phyloP scores from a whole-genome alignment of 2,113 vertebrate species.

The Atractosteus spatula region DNA sequence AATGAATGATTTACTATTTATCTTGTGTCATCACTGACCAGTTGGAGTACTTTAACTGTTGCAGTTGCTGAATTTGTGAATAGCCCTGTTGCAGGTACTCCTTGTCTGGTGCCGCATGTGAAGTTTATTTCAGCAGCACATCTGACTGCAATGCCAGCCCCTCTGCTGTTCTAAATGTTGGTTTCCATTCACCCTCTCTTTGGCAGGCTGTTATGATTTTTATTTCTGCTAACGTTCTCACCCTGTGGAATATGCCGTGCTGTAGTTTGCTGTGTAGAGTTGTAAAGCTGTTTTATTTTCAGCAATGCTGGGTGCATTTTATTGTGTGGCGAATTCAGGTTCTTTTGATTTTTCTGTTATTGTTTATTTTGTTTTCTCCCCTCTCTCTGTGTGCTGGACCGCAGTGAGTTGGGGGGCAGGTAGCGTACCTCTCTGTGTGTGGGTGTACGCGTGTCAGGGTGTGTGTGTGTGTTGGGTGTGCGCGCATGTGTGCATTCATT shows the following conservation, averaged over 20 bases:
- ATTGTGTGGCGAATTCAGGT: slow-evolving; percentile 11
- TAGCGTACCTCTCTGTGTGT: slow-evolving; percentile 58
- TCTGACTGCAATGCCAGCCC: no score
- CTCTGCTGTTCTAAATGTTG: no score
- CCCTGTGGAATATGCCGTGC: neutral
- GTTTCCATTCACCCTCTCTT: no score
- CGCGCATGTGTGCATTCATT: neutral
- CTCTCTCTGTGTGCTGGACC: slow-evolving; percentile 66
- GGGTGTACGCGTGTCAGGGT: slow-evolving; percentile 1
- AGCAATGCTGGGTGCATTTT: neutral
- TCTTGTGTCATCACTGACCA: no score
- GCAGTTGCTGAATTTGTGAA: no score
- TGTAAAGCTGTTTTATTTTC: neutral
- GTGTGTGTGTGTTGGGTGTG: slow-evolving; percentile 12
- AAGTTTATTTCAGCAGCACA: no score
- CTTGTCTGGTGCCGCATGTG: no score
- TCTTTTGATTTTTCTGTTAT: slow-evolving; percentile 7
- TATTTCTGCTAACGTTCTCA: neutral
- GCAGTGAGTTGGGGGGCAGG: slow-evolving; percentile 78
- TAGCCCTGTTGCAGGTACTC: no score
- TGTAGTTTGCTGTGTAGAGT: neutral
- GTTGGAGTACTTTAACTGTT: no score
- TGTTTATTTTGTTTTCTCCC: slow-evolving; percentile 49
- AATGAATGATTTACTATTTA: no score
- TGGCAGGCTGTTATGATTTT: no score